A percentile compares a stretch with the other conserved stretches of the same genome.
Conservation (phyloP, 2,888 invertebrate species). For the Omphaloscelis lunosa region DNA sequence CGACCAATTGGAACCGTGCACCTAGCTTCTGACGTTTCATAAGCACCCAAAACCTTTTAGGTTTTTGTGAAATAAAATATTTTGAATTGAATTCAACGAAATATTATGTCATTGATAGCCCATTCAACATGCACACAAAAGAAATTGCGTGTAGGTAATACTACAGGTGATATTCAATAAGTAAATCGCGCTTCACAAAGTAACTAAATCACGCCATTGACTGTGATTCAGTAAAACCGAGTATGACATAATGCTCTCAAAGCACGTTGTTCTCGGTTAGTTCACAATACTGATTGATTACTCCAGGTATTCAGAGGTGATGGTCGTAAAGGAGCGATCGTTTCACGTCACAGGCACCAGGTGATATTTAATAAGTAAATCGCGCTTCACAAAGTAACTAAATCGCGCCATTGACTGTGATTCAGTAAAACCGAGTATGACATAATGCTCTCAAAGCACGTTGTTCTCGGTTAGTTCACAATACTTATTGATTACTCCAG, state of each 20-base stretch:
- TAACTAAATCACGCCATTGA: slow-evolving; percentile 31
- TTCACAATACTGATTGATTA: slow-evolving; percentile 77
- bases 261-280: slow-evolving; percentile 61
- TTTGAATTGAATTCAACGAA: not conserved
- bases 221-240: slow-evolving; percentile 35
- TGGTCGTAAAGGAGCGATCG: too few species aligned
- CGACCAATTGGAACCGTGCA: too few species aligned
- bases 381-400: slow-evolving; percentile 23
- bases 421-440: slow-evolving; percentile 56
- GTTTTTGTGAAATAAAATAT: too few species aligned
- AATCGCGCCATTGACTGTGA: slow-evolving; percentile 28
- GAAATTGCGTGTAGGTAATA: slow-evolving; percentile 1
- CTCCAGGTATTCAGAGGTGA: too few species aligned
- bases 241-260: slow-evolving; percentile 66
- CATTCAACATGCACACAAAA: slow-evolving; percentile 39
- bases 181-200: slow-evolving; percentile 22
- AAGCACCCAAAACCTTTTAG: too few species aligned
- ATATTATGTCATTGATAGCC: slow-evolving; percentile 26
- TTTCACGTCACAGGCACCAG: too few species aligned
- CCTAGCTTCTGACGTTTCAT: too few species aligned
- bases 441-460: slow-evolving; percentile 63
- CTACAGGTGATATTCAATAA: slow-evolving; percentile 37
- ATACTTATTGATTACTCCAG: slow-evolving; percentile 77
- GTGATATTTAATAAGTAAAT: too few species aligned
- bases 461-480: slow-evolving; percentile 66